A percentile compares a stretch with the other conserved stretches of the same genome.
phyloP scores from a whole-genome alignment of 2,888 invertebrate species.

The Eulithis testata region DNA sequence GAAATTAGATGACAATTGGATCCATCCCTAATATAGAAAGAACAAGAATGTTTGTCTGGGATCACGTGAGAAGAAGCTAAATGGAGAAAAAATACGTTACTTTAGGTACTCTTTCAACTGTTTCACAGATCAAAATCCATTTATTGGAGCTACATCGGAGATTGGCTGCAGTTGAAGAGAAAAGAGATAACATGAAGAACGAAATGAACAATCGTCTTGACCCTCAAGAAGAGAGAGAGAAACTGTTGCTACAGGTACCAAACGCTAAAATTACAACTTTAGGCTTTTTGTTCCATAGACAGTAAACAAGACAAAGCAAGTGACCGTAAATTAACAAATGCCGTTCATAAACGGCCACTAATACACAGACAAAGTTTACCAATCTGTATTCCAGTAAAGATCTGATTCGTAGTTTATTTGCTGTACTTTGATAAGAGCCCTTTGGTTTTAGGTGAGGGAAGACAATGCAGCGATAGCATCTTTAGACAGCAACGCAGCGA shows the following conservation, averaged over 20 bases:
- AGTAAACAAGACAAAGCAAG: neutral
- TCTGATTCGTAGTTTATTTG: no score
- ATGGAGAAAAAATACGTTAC: no score
- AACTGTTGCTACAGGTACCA: conserved; percentile 87
- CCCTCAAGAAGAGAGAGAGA: conserved; percentile 91
- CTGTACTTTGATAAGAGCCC: neutral
- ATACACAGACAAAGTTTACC: no score
- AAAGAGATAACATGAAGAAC: conserved; percentile 86
- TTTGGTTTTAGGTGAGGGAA: conserved; percentile 71
- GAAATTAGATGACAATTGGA: no score
- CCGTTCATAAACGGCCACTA: no score
- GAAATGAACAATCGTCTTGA: conserved; percentile 89
- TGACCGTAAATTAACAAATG: neutral
- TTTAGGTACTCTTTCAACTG: neutral
- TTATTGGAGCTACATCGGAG: conserved; percentile 72
- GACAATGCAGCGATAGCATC: conserved; percentile 92
- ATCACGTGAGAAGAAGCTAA: no score
- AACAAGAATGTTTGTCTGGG: no score
- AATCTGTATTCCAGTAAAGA: no score
- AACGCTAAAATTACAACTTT: neutral
- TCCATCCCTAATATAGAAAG: no score
- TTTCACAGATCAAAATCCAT: conserved; percentile 74
- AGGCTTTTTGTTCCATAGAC: no score
- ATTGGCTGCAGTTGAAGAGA: conserved; percentile 70
- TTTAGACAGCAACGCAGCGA: conserved; percentile 89